These are phyloP conservation scores for Coregonus clupeaformis DNA, from an alignment of 2,113 vertebrate genomes.

Conservation along the genomic window DNA sequence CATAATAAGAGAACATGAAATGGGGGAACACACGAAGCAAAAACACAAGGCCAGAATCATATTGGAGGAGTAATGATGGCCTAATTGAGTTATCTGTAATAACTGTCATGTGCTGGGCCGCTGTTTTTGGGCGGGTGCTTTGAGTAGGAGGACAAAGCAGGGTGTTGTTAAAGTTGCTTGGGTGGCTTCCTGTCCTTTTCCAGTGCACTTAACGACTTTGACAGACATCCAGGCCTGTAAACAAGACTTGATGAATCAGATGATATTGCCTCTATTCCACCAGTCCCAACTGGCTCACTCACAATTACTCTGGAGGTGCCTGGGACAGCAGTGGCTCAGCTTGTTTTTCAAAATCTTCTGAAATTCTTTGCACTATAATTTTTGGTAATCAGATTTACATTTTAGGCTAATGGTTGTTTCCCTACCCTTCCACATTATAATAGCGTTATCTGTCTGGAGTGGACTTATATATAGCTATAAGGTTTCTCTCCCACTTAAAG, in stretches of 20 bases:
- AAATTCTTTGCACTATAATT: too few relatives aligned
- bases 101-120: constrained; percentile 62
- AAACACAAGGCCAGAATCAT: constrained; percentile 40
- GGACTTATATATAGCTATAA: too few relatives aligned
- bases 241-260: constrained; percentile 35
- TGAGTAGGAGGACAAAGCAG: constrained; percentile 58
- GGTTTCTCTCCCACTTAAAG: too few relatives aligned
- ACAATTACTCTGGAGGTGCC: too few relatives aligned
- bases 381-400: too few relatives aligned
- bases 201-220: constrained; percentile 14
- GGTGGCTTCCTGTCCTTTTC: constrained; percentile 42
- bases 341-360: too few relatives aligned
- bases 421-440: too few relatives aligned
- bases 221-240: constrained; percentile 39
- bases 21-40: constrained; percentile 1
- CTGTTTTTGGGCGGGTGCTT: constrained; percentile 41
- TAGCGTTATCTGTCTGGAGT: too few relatives aligned
- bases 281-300: neutral
- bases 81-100: constrained; percentile 68
- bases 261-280: neutral
- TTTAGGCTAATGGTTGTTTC: too few relatives aligned
- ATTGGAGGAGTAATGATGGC: constrained; percentile 27
- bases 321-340: neutral
- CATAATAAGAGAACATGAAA: constrained; percentile 16
- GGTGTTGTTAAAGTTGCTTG: constrained; percentile 49